Conservation (phyloP, 2,113 vertebrate species). For the Clarias macrocephalus region DNA sequence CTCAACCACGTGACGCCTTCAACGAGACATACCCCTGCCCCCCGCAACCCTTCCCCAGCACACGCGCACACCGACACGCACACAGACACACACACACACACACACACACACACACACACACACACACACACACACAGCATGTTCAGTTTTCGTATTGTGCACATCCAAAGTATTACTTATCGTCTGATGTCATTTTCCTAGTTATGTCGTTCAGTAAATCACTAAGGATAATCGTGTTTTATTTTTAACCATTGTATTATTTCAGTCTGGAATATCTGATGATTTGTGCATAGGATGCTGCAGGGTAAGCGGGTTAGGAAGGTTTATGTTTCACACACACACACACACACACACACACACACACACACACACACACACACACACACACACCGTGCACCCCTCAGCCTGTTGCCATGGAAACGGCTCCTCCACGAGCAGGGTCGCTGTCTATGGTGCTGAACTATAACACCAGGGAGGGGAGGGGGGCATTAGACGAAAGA, state of each 20-base stretch:
- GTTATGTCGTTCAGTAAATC: neutral
- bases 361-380: slow-evolving; percentile 31
- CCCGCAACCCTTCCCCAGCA: neutral
- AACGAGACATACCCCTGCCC: neutral
- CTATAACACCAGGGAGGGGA: slow-evolving; percentile 16
- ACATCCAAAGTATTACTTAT: neutral
- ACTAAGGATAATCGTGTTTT: neutral
- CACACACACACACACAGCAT: neutral
- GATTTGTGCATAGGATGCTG: neutral
- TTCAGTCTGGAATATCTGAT: neutral
- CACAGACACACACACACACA: too few species aligned
- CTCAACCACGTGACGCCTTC: neutral
- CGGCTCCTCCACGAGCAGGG: slow-evolving; percentile 49
- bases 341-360: slow-evolving; percentile 19
- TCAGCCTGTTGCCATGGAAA: slow-evolving; percentile 66
- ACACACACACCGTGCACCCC: slow-evolving; percentile 12
- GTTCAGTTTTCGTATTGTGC: neutral
- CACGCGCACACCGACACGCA: too few species aligned
- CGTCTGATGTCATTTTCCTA: neutral
- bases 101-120: neutral
- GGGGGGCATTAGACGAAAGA: slow-evolving; percentile 32
- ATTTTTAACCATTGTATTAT: neutral
- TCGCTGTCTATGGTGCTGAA: slow-evolving; percentile 61
- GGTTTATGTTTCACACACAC: neutral
- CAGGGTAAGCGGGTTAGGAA: neutral